Conservation (phyloP, 2,888 invertebrate species). For the Lacanobia wlatinum region DNA sequence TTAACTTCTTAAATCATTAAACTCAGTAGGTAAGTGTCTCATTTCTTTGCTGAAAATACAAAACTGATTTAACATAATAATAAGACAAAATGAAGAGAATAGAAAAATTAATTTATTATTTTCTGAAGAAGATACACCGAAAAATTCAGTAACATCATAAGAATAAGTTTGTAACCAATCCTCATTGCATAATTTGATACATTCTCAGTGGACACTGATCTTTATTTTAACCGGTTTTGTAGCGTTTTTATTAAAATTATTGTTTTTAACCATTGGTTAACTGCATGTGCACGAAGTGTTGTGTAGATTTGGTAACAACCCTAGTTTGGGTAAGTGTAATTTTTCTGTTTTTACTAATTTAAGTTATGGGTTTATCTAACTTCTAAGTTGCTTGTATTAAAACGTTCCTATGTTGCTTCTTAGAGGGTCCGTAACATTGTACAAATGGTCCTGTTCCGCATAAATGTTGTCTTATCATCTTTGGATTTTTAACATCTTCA, state of each 20-base stretch:
- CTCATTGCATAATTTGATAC: background rate
- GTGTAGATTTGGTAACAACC: conserved; percentile 62
- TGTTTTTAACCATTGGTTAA: conserved; percentile 59
- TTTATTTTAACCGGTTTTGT: conserved; percentile 55
- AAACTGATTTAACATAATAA: background rate
- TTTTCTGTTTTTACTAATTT: conserved; percentile 57
- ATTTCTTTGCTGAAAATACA: background rate
- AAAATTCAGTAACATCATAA: background rate
- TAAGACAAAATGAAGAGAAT: too few species aligned
- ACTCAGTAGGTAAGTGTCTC: background rate
- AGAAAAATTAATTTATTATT: background rate
- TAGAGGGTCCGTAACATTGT: conserved; percentile 5
- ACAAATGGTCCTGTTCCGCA: background rate
- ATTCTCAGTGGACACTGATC: conserved; percentile 60
- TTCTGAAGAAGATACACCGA: background rate
- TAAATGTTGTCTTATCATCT: conserved; percentile 6
- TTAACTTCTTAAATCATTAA: background rate
- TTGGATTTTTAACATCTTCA: conserved; percentile 6
- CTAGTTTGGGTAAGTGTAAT: conserved; percentile 65
- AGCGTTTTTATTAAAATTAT: conserved; percentile 31
- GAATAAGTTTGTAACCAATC: background rate
- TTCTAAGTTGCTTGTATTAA: conserved; percentile 50
- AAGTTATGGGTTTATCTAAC: conserved; percentile 46
- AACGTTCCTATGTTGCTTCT: conserved; percentile 53
- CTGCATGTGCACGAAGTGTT: conserved; percentile 72